A percentile compares a stretch with the other conserved stretches of the same genome.
These are phyloP conservation scores for Pocillopora grandis DNA, from an alignment of 92 coral and sea anemone genomes.

Conservation along the genomic window DNA sequence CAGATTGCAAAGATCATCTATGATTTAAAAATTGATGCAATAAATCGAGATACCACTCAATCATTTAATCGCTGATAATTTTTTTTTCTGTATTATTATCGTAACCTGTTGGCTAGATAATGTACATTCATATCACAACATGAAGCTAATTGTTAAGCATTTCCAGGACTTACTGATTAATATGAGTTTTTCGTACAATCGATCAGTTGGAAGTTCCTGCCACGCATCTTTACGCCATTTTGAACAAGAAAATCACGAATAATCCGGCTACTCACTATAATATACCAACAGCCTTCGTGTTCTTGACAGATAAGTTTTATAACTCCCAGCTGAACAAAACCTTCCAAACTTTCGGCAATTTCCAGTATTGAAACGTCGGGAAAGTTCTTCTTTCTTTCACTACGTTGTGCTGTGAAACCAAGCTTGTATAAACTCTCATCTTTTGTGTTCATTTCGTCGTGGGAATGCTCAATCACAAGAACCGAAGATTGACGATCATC, in stretches of 20 bases:
- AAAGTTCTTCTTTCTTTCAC: slow-evolving; percentile 45
- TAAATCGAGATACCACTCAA: too few relatives aligned
- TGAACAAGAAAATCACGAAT: slow-evolving; percentile 62
- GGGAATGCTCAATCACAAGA: slow-evolving; percentile 62
- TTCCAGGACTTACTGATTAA: background rate
- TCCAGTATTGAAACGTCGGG: slow-evolving; percentile 72
- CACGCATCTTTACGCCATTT: slow-evolving; percentile 65
- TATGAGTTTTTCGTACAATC: background rate
- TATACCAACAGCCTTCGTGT: slow-evolving; percentile 59
- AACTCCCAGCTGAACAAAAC: slow-evolving; percentile 66
- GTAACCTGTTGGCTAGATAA: too few relatives aligned
- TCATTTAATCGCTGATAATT: too few relatives aligned
- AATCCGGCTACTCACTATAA: slow-evolving; percentile 60
- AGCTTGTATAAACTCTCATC: slow-evolving; percentile 60
- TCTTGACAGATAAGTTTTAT: slow-evolving; percentile 70
- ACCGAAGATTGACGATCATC: slow-evolving; percentile 51
- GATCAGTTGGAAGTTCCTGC: slow-evolving; percentile 64
- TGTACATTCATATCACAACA: too few relatives aligned
- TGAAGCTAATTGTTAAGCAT: background rate
- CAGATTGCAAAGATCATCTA: too few relatives aligned
- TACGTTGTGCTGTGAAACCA: slow-evolving; percentile 61
- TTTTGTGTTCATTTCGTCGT: slow-evolving; percentile 16
- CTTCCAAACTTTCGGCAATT: slow-evolving; percentile 76
- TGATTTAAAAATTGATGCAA: too few relatives aligned
- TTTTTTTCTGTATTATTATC: too few relatives aligned